A percentile compares a stretch with the other conserved stretches of the same genome.
Evolutionary conservation across 2,113 vertebrate genomes (phyloP).

Genomic region (Etia nguti): DNA sequence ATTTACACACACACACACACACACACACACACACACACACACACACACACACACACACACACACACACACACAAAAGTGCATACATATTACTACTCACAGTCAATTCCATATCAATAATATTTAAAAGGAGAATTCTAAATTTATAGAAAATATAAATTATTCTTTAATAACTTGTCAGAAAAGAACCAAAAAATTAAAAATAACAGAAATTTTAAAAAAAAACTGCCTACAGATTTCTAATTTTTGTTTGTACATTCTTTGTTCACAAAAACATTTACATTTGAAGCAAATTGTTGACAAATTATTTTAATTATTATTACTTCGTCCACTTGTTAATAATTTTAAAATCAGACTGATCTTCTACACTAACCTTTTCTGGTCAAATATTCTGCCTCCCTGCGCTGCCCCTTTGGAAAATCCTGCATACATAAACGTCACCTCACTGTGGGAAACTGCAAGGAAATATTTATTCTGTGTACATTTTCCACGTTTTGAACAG

Average conservation of each 20-base stretch:
- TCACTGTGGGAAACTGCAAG: not conserved
- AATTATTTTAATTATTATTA: not conserved
- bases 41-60: too few relatives aligned
- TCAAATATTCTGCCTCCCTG: not conserved
- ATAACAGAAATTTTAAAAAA: not conserved
- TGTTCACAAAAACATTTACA: not conserved
- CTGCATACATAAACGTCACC: not conserved
- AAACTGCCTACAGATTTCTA: not conserved
- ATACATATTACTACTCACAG: too few relatives aligned
- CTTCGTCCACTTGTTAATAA: not conserved
- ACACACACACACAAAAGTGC: too few relatives aligned
- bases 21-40: too few relatives aligned
- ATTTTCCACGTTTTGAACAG: not conserved
- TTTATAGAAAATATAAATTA: too few relatives aligned
- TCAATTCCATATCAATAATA: too few relatives aligned
- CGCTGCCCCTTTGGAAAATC: not conserved
- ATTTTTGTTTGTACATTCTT: not conserved
- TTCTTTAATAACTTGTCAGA: too few relatives aligned
- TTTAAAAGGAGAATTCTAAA: too few relatives aligned
- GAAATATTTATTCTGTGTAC: rapidly evolving
- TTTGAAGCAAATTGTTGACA: not conserved
- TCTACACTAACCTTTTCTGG: not conserved
- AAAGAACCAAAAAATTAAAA: rapidly evolving
- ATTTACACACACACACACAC: too few relatives aligned
- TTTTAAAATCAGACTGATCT: not conserved